A percentile compares a stretch with the other conserved stretches of the same genome.
Evolutionary conservation across 53 echinoderm and acorn worm genomes (phyloP).

Genomic region (Holothuria leucospilota): DNA sequence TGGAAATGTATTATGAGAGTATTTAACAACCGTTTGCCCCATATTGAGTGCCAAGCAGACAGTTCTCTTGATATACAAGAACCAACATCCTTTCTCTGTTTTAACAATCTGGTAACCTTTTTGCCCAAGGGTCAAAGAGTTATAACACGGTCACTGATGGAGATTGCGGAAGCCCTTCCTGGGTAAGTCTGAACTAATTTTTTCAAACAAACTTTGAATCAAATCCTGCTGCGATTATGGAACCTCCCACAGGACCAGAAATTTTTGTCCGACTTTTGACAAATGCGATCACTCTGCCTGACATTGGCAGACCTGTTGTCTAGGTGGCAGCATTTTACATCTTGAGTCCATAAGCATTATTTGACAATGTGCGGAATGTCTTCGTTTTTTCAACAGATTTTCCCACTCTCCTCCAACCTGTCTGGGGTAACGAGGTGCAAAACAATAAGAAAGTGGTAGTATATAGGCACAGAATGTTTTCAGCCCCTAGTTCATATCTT

Average conservation of each 20-base stretch:
- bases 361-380: constrained; percentile 80
- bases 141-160: constrained; percentile 91
- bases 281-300: constrained; percentile 88
- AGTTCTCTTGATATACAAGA: constrained; percentile 69
- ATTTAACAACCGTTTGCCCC: constrained; percentile 75
- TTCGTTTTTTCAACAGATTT: constrained; percentile 71
- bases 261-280: constrained; percentile 98
- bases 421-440: constrained; percentile 95
- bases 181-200: constrained; percentile 86
- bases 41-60: constrained; percentile 61
- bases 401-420: constrained; percentile 76
- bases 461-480: constrained; percentile 81
- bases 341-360: constrained; percentile 98
- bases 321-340: constrained; percentile 90
- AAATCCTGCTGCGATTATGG: constrained; percentile 92
- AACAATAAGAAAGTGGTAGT: constrained; percentile 97
- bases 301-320: constrained; percentile 80
- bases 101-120: constrained; percentile 83
- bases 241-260: constrained; percentile 98
- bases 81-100: constrained; percentile 81
- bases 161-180: constrained; percentile 90
- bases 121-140: constrained; percentile 88
- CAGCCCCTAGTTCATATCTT: constrained; percentile 82
- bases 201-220: constrained; percentile 77
- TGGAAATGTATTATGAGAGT: constrained; percentile 96